phyloP scores from a whole-genome alignment of 2,797 vertebrate genomes.

The Mormyrops attenuatus region DNA sequence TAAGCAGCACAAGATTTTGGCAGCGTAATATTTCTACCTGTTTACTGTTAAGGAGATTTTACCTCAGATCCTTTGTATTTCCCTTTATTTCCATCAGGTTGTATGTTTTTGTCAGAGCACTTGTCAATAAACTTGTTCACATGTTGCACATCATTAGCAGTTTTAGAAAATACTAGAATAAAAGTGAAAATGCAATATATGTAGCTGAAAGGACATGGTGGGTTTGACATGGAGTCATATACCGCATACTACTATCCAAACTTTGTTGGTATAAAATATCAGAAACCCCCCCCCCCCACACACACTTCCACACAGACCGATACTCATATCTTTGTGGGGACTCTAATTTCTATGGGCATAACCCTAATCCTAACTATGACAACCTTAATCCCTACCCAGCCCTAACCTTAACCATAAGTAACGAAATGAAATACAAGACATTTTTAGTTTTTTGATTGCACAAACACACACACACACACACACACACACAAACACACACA shows the following conservation, averaged over 20 bases:
- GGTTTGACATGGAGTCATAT: not conserved
- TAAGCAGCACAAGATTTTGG: not conserved
- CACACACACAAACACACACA: not conserved
- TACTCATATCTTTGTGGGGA: not conserved
- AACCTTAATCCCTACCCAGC: not conserved
- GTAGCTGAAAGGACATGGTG: not conserved
- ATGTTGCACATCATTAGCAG: not conserved
- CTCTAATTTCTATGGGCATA: not conserved
- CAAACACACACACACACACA: not conserved
- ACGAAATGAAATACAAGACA: not conserved
- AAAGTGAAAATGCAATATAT: not conserved
- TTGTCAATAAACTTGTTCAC: not conserved
- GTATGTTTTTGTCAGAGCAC: not conserved
- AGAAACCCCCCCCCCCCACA: not conserved
- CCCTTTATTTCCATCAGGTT: not conserved
- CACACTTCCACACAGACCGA: not conserved
- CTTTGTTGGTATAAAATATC: not conserved
- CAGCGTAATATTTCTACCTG: constrained; percentile 4
- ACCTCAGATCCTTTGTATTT: not conserved
- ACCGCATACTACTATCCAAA: not conserved
- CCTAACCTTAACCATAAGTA: not conserved
- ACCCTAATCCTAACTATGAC: not conserved
- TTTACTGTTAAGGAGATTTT: not conserved
- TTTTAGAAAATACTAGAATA: not conserved
- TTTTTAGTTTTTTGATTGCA: not conserved